Percentiles rank a stretch among this genome's conserved stretches.
Evolutionary conservation across 35 echinoderm and acorn worm species (phyloP).

Genomic region (Apostichopus japonicus): DNA sequence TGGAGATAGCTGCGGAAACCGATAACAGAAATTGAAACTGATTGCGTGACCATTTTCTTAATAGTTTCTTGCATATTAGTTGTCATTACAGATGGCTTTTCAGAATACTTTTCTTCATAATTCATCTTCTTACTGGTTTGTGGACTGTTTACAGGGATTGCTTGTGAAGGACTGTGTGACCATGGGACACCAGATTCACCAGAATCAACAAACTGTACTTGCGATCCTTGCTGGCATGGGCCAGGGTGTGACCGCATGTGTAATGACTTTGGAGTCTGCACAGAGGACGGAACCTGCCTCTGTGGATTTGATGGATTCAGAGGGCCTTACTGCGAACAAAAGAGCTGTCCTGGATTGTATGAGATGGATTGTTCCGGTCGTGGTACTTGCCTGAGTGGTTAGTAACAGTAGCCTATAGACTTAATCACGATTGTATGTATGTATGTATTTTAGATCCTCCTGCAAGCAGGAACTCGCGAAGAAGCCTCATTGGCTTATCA

Average conservation of each 20-base stretch:
- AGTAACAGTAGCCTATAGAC: neutral
- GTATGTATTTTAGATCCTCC: no score
- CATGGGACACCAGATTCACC: slow-evolving; percentile 75
- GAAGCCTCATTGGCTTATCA: no score
- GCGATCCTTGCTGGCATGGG: slow-evolving; percentile 86
- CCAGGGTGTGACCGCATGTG: slow-evolving; percentile 70
- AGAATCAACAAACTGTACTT: slow-evolving; percentile 82
- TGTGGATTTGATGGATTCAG: slow-evolving; percentile 74
- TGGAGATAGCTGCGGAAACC: no score
- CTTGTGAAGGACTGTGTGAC: slow-evolving; percentile 75
- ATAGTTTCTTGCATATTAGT: no score
- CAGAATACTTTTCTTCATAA: no score
- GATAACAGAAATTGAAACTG: no score
- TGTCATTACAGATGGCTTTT: no score
- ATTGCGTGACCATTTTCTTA: no score
- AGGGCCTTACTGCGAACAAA: slow-evolving; percentile 76
- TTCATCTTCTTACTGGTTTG: no score
- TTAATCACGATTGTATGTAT: no score
- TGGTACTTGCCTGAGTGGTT: slow-evolving; percentile 59
- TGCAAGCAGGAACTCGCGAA: no score
- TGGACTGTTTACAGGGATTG: slow-evolving; percentile 31
- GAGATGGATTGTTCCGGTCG: slow-evolving; percentile 77
- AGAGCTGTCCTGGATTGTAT: slow-evolving; percentile 75
- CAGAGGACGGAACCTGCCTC: slow-evolving; percentile 67
- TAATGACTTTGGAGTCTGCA: slow-evolving; percentile 66